A percentile compares a stretch with the other conserved stretches of the same genome.
Evolutionary conservation across 2,113 vertebrate species (phyloP).

Genomic region (Enhydra lutris): DNA sequence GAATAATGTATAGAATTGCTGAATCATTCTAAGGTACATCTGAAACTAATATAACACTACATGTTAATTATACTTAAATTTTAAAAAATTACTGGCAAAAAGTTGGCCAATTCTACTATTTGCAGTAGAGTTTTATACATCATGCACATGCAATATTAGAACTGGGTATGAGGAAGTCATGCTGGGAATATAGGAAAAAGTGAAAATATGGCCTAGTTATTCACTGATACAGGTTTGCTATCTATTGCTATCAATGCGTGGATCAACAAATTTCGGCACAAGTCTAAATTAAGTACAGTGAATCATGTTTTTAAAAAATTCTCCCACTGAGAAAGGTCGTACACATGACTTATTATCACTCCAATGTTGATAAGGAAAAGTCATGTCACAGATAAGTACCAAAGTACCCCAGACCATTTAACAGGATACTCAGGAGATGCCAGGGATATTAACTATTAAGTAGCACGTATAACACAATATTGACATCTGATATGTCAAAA

Average conservation of each 20-base stretch:
- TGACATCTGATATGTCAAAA: background rate
- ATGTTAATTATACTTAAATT: background rate
- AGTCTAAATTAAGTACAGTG: conserved; percentile 22
- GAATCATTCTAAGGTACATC: background rate
- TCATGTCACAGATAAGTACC: background rate
- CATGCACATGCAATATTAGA: background rate
- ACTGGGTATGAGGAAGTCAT: background rate
- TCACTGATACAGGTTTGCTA: background rate
- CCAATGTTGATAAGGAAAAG: background rate
- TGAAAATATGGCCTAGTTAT: background rate
- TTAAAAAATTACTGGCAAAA: conserved; percentile 21
- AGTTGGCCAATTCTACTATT: background rate
- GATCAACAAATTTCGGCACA: background rate
- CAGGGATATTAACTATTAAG: background rate
- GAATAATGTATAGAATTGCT: background rate
- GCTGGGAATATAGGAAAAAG: background rate
- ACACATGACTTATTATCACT: background rate
- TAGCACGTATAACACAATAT: background rate
- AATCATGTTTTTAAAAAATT: background rate
- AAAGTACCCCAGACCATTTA: background rate
- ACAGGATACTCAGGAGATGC: background rate
- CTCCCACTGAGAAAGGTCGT: background rate
- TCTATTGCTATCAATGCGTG: background rate
- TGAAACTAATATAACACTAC: background rate
- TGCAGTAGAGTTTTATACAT: background rate